Evolutionary conservation across 2,113 vertebrate species (phyloP).

Genomic region (Eleginops maclovinus): DNA sequence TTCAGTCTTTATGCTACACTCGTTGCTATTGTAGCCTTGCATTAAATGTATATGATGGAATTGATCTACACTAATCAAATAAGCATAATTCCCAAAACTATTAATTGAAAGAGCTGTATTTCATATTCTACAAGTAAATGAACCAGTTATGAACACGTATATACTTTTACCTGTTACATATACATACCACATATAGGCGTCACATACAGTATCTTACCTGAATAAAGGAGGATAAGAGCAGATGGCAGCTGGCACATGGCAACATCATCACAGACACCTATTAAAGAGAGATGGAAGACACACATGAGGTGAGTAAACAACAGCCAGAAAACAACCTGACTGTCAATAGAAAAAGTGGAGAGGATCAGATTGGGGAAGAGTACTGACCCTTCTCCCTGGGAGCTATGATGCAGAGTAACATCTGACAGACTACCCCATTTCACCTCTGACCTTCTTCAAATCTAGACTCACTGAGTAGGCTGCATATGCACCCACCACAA

Average conservation of each 20-base stretch:
- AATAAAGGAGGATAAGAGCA: constrained; percentile 46
- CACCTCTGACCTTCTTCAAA: constrained; percentile 65
- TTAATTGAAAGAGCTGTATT: not conserved
- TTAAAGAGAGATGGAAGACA: constrained; percentile 40
- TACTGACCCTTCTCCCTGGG: constrained; percentile 40
- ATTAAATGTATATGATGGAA: not conserved
- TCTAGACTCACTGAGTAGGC: constrained; percentile 25
- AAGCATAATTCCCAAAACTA: not conserved
- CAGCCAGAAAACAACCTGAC: constrained; percentile 35
- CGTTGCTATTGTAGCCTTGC: not conserved
- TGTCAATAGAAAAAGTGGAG: constrained; percentile 6
- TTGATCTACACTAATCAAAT: not conserved
- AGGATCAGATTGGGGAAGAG: constrained; percentile 21
- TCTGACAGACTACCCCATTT: constrained; percentile 68
- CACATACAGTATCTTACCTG: constrained; percentile 55
- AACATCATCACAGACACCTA: constrained; percentile 71
- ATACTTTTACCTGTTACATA: not conserved
- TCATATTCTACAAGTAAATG: not conserved
- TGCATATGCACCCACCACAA: not conserved
- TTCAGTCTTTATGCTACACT: not conserved
- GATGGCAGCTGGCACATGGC: constrained; percentile 65
- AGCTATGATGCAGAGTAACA: constrained; percentile 55
- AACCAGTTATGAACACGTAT: not conserved
- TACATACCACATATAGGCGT: not conserved
- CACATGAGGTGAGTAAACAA: constrained; percentile 25